These are phyloP conservation scores for Cotesia chilonis DNA, from an alignment of 1,140 invertebrate species.

Conservation along the genomic window DNA sequence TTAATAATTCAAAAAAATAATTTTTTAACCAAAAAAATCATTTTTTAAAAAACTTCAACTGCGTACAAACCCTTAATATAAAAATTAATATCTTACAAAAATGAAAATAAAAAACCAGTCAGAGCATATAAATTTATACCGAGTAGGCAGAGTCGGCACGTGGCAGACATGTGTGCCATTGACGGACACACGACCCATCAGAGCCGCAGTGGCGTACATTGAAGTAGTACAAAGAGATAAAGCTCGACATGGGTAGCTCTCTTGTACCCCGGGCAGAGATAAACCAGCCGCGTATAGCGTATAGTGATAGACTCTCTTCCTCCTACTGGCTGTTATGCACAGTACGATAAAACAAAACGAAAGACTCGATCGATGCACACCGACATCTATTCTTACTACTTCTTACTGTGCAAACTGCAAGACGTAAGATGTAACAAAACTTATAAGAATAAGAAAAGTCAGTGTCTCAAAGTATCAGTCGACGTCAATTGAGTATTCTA, in stretches of 20 bases:
- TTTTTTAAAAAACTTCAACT: no score
- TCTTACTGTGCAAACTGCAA: background rate
- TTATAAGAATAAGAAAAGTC: conserved; percentile 18
- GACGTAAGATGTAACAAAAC: conserved; percentile 9
- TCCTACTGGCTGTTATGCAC: no score
- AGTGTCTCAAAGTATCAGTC: conserved; percentile 1
- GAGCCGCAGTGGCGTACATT: background rate
- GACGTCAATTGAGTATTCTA: conserved; percentile 39
- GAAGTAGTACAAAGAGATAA: conserved; percentile 7
- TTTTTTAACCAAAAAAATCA: no score
- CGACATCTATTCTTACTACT: no score
- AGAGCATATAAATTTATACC: background rate
- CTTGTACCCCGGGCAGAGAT: no score
- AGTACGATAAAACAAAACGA: no score
- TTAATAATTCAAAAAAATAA: no score
- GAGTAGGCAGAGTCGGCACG: conserved; percentile 2
- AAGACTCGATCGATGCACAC: no score
- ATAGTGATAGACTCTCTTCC: no score
- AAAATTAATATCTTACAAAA: background rate
- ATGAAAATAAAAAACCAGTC: background rate
- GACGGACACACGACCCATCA: conserved; percentile 20
- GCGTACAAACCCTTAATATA: no score
- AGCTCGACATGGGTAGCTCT: background rate
- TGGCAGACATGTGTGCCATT: conserved; percentile 28
- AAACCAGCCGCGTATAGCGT: no score